phyloP scores from a whole-genome alignment of 2,888 invertebrate genomes.

The Drosophila cyrtoloma region DNA sequence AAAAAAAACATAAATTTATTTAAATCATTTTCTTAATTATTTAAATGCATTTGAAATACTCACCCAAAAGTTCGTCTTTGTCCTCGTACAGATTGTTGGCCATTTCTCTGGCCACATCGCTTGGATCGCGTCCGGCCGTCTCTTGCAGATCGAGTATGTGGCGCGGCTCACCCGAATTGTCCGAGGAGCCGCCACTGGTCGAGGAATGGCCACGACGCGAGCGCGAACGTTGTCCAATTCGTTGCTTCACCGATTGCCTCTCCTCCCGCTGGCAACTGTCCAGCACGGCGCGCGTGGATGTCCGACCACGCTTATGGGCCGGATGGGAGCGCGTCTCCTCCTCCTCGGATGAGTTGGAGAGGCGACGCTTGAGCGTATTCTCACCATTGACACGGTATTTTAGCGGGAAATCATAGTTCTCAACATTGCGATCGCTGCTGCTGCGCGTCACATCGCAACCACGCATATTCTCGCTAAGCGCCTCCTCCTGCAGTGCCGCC shows the following conservation, averaged over 20 bases:
- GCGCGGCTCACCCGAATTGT: constrained; percentile 84
- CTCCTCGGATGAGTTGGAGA: constrained; percentile 82
- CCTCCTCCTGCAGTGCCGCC: constrained; percentile 90
- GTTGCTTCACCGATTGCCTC: constrained; percentile 57
- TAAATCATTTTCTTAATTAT: background rate
- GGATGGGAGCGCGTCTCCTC: constrained; percentile 62
- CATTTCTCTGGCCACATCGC: constrained; percentile 89
- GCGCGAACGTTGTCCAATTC: constrained; percentile 74
- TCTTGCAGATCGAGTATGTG: constrained; percentile 88
- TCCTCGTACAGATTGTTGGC: constrained; percentile 90
- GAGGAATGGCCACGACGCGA: constrained; percentile 79
- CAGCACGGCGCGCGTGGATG: constrained; percentile 43
- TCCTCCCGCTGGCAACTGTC: constrained; percentile 41
- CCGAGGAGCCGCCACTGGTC: constrained; percentile 86
- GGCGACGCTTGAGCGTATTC: constrained; percentile 82
- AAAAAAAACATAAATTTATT: background rate
- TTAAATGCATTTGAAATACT: constrained; percentile 70
- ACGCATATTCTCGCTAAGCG: constrained; percentile 91
- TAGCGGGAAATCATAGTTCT: constrained; percentile 90
- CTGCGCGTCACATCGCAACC: constrained; percentile 91
- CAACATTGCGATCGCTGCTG: constrained; percentile 89
- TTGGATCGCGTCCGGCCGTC: constrained; percentile 67
- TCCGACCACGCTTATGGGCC: constrained; percentile 77
- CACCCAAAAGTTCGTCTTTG: constrained; percentile 91
- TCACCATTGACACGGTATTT: constrained; percentile 88